Base-by-base conservation (phyloP, 2,797 vertebrate genomes). In the Gorsachius magnificus region DNA sequence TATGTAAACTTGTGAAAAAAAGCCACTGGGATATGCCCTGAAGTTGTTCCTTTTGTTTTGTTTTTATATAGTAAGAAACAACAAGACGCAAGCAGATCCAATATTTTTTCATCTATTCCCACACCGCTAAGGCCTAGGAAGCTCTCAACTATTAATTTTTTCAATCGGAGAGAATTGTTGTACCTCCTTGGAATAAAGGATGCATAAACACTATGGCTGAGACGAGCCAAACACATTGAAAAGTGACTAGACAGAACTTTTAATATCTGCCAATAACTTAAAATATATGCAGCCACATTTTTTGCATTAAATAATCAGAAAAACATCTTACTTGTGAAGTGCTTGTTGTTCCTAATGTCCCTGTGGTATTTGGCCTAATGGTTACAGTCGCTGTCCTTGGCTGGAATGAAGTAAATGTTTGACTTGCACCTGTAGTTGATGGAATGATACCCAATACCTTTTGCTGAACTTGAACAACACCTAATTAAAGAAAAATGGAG, bases 371-470 rank as follows among this genome's bases (percentile, higher is more conserved):
- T 96, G 99, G 99, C 97, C 99, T 98, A 96, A 99, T 99, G 94
- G 98, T 99, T 97, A 99, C 99, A 10, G 99, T 99, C 74, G 99
- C 98, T 36, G 99, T 98, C 94, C 98, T 99, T 61, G 99, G 99
- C 97, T 99, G 99, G 98, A 99, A 99, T 97, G 99, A 98, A 97
- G 99, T 99, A 97, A 98, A 99, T 75, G 99, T 99, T 96, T 99
- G 98, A 93, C 98, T 98, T 56, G 98, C 98, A 80, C 99, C 98
- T 76, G 99, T 98, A 95, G 98, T 98, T 48, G 99, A 99, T 76
- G 99, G 99, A 98, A 99, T 99, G 98, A 99, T 99, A 79, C 99
- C 99, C 98, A 99, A 96, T 72, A 99, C 99, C 96, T 99, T 99
- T 97, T 99, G 99, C 95, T 99, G 99, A 86, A 99, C 98, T 96